phyloP scores from a whole-genome alignment of 2,113 vertebrate species.

The Neogobius melanostomus region DNA sequence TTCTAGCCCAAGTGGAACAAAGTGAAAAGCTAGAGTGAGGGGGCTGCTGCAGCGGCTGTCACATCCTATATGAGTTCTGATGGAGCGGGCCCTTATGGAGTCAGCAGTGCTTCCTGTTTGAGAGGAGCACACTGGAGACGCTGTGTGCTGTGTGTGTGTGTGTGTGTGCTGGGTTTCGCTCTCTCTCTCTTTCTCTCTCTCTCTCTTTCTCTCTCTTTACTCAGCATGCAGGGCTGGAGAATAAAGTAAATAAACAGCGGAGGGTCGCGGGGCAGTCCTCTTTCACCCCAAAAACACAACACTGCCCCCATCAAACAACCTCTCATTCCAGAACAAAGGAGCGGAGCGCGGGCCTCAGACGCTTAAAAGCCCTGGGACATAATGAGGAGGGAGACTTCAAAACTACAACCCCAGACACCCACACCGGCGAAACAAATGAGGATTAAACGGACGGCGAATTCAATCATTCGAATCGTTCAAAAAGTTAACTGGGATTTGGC shows the following conservation, averaged over 20 bases:
- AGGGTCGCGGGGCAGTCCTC: constrained; percentile 77
- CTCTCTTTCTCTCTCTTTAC: constrained; percentile 63
- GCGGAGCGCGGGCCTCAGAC: constrained; percentile 52
- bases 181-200: too few species aligned
- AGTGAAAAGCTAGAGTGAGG: constrained; percentile 40
- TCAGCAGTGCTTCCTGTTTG: constrained; percentile 71
- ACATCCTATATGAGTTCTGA: constrained; percentile 65
- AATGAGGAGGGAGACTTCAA: constrained; percentile 64
- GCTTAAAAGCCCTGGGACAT: constrained; percentile 64
- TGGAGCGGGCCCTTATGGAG: constrained; percentile 65
- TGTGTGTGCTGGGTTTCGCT: constrained; percentile 40
- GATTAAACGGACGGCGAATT: constrained; percentile 19
- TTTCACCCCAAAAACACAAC: constrained; percentile 80
- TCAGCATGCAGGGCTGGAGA: constrained; percentile 75
- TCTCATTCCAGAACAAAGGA: constrained; percentile 76
- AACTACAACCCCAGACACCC: constrained; percentile 51
- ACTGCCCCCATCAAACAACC: constrained; percentile 77
- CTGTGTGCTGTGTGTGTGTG: constrained; percentile 39
- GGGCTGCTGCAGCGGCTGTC: constrained; percentile 55
- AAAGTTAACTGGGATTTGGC: not conserved
- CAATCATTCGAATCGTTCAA: not conserved
- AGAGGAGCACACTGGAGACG: constrained; percentile 59
- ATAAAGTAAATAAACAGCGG: constrained; percentile 83
- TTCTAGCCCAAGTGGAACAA: constrained; percentile 23
- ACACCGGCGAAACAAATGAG: constrained; percentile 53